Base-by-base conservation (phyloP, 2,888 invertebrate species). In the Cosmorhoe ocellata region DNA sequence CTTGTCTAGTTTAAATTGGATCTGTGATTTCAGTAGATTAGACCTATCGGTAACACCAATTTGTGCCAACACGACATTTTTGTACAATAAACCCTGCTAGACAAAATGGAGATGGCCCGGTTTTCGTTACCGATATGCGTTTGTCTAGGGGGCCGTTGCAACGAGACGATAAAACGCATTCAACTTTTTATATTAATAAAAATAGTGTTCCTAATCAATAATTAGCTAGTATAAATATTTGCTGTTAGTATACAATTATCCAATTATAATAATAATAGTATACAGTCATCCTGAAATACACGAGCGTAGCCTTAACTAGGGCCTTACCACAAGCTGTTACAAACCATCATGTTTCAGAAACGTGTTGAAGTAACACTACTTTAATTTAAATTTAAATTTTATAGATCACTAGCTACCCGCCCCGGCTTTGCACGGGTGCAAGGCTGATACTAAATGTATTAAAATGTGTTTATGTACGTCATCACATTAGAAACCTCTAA, bases 61-160 rank as follows among this genome's bases (percentile, higher is more conserved):
- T 77, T 76, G 83, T 85, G 83, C 84, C 84, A 84, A 84, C 76
- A 6, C 44, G 40, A 45, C 40, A 41, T 66, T 63, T 68, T 53
- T 42, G 30, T 47, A 42, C 41, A 13, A 39, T 26, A 43, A 30
- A 33, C n/a, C 1, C 33, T 27, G 11, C 26, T 42, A 27, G 27
- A 42, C 10, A 34, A 27, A 27, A 33, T n/a, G n/a, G 1, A 27
- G 6, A 34, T 14, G 13, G 26, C 2, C 18, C 2, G 3, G 11
- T 12, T 31, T 18, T 13, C 28, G 41, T 18, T 18, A 22, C 4
- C 18, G 12, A 37, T 42, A n/a, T 14, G 9, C 34, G 27, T 18
- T 36, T 48, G 42, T 37, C 48, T 38, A 37, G 11, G n/a, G 26
- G n/a, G 14, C 27, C 44, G 48, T 48, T 41, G 42, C 47, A 40